These are phyloP conservation scores for Caenorhabditis tropicalis DNA, from an alignment of 1,140 invertebrate genomes.

Conservation along the genomic window DNA sequence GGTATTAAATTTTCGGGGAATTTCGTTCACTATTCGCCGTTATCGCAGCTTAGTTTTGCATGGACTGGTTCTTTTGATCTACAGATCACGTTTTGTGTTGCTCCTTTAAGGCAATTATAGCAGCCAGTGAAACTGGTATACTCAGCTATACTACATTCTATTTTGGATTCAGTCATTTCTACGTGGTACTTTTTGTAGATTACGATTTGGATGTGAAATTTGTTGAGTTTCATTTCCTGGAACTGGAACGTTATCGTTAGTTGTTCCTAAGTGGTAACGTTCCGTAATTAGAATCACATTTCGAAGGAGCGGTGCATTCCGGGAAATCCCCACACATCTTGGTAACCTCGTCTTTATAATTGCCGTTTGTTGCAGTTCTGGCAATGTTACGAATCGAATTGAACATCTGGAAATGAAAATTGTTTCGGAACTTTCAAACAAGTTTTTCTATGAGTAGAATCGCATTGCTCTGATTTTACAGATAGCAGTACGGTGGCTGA, in stretches of 20 bases:
- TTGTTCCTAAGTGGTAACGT: neutral
- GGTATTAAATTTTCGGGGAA: neutral
- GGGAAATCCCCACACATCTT: no score
- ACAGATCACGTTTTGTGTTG: neutral
- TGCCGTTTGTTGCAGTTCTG: no score
- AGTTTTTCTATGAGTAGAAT: no score
- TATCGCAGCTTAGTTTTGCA: neutral
- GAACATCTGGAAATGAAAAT: no score
- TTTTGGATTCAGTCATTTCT: neutral
- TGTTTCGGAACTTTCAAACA: no score
- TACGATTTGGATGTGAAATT: neutral
- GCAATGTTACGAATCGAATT: no score
- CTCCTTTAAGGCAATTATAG: neutral
- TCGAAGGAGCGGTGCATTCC: no score
- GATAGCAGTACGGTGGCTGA: no score
- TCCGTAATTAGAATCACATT: neutral
- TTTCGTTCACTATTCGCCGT: neutral
- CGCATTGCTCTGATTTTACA: no score
- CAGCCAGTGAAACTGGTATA: neutral
- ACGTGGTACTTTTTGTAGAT: neutral
- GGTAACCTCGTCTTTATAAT: no score
- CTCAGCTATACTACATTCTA: neutral
- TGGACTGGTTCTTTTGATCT: neutral
- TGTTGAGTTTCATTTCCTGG: neutral
- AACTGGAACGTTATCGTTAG: neutral